Conservation (phyloP, 2,888 invertebrate species). For the Diarsia dahlii region DNA sequence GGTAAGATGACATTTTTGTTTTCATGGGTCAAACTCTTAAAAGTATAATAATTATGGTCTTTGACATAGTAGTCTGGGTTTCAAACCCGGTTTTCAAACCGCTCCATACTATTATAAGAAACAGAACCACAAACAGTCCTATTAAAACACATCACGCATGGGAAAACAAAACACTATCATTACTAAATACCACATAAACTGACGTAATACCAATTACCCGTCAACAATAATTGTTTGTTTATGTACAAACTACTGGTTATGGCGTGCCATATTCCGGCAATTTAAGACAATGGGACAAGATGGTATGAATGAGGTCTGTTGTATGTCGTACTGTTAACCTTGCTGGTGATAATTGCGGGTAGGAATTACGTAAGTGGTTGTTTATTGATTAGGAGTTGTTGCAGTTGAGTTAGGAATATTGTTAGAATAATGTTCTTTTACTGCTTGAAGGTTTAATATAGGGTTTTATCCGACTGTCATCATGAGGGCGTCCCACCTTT, state of each 20-base stretch:
- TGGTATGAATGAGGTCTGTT: conserved; percentile 19
- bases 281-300: conserved; percentile 34
- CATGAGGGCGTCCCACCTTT: too few species aligned
- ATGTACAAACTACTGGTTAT: conserved; percentile 5
- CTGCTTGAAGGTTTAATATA: background rate
- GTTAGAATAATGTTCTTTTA: too few species aligned
- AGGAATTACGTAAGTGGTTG: conserved; percentile 5
- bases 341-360: background rate
- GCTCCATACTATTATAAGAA: background rate
- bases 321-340: background rate
- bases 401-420: too few species aligned
- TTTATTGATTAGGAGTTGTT: background rate
- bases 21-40: too few species aligned
- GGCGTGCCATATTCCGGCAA: conserved; percentile 7
- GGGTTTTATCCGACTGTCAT: background rate
- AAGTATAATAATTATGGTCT: too few species aligned
- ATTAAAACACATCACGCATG: background rate
- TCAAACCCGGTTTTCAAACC: background rate
- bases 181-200: background rate
- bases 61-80: too few species aligned
- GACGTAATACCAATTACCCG: conserved; percentile 3
- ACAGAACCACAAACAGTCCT: background rate
- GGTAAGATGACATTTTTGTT: too few species aligned
- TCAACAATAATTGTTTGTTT: conserved; percentile 21
- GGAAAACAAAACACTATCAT: background rate